Percentiles rank a stretch among this genome's conserved stretches.
These are phyloP conservation scores for Bombus confusus DNA, from an alignment of 1,140 invertebrate species.

Conservation along the genomic window DNA sequence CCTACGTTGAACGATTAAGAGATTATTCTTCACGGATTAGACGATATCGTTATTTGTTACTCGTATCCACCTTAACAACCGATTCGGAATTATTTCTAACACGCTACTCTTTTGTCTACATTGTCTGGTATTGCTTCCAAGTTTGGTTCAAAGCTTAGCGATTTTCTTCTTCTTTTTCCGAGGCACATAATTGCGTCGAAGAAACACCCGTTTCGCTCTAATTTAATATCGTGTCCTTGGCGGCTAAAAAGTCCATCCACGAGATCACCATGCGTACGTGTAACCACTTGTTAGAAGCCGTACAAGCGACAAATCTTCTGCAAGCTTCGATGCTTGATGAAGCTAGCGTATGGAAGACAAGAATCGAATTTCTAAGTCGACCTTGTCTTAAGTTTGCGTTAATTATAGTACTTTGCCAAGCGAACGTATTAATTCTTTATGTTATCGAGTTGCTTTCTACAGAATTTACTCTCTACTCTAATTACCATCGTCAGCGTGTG, in stretches of 20 bases:
- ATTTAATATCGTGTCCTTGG: slow-evolving; percentile 59
- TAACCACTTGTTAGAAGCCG: slow-evolving; percentile 68
- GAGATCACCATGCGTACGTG: slow-evolving; percentile 29
- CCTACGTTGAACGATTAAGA: not conserved
- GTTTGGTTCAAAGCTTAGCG: not conserved
- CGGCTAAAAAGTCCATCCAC: slow-evolving; percentile 28
- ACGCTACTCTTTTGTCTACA: not conserved
- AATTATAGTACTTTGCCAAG: not conserved
- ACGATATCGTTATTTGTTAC: not conserved
- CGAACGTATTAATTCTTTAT: not conserved
- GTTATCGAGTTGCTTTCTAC: no score
- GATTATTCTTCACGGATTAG: not conserved
- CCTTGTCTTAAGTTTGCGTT: not conserved
- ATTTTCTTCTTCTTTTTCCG: not conserved
- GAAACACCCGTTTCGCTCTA: slow-evolving; percentile 22
- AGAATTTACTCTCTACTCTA: not conserved
- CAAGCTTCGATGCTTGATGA: slow-evolving; percentile 22
- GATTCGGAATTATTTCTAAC: not conserved
- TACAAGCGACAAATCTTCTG: slow-evolving; percentile 64
- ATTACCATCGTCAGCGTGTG: not conserved
- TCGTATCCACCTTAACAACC: not conserved
- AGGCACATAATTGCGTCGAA: not conserved
- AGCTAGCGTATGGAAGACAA: not conserved
- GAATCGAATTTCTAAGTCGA: not conserved
- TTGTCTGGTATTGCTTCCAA: not conserved